These are phyloP conservation scores for Pseudois nayaur DNA, from an alignment of 2,113 vertebrate genomes.

Conservation along the genomic window DNA sequence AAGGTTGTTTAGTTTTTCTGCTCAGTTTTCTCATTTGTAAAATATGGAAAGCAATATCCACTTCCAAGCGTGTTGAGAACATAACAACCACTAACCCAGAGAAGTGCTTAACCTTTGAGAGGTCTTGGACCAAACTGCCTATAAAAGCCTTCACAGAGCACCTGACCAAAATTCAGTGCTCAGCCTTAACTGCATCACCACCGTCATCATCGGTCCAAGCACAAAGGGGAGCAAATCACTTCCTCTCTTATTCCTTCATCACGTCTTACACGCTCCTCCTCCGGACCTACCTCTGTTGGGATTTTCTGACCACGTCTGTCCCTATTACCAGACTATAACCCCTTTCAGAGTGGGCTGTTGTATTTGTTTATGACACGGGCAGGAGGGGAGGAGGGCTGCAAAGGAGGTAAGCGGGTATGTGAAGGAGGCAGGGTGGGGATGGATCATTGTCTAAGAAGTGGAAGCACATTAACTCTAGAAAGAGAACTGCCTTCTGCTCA, in stretches of 20 bases:
- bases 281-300: not conserved
- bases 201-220: not conserved
- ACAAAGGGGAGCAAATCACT: not conserved
- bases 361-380: not conserved
- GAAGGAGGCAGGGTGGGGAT: not conserved
- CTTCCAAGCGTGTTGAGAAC: not conserved
- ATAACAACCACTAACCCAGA: not conserved
- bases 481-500: not conserved
- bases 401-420: too few relatives aligned
- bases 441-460: not conserved
- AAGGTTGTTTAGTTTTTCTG: not conserved
- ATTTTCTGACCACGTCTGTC: not conserved
- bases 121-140: not conserved
- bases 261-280: not conserved
- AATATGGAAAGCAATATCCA: not conserved
- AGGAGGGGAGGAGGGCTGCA: not conserved
- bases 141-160: not conserved
- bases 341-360: not conserved
- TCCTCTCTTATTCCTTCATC: not conserved
- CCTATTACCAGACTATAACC: not conserved
- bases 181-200: accelerated
- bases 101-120: not conserved
- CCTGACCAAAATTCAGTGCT: not conserved
- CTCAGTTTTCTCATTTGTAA: not conserved
- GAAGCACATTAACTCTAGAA: not conserved